A percentile compares a stretch with the other conserved stretches of the same genome.
Conservation (phyloP, 2,888 invertebrate genomes). For the Andrena bucephala region DNA sequence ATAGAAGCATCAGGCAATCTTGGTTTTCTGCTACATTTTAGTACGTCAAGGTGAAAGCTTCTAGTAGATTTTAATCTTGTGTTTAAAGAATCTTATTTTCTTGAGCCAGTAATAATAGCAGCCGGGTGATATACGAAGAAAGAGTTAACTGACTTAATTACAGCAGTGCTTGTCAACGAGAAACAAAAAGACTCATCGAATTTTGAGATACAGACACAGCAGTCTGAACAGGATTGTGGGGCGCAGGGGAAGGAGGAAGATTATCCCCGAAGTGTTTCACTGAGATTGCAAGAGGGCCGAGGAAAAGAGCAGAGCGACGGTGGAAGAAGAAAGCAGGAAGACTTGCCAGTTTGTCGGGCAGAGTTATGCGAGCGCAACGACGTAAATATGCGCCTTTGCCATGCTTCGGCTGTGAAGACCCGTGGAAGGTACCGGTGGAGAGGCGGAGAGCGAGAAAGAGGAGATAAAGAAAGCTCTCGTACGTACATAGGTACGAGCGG, state of each 20-base stretch:
- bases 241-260: slow-evolving; percentile 3
- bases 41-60: too few relatives aligned
- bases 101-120: too few relatives aligned
- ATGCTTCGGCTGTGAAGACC: slow-evolving; percentile 48
- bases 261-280: slow-evolving; percentile 21
- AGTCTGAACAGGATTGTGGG: not conserved
- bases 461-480: slow-evolving; percentile 65
- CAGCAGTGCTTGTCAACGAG: too few relatives aligned
- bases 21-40: too few relatives aligned
- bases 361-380: slow-evolving; percentile 79
- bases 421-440: slow-evolving; percentile 36
- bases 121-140: too few relatives aligned
- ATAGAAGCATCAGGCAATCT: too few relatives aligned
- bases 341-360: slow-evolving; percentile 78
- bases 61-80: too few relatives aligned
- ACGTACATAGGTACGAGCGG: slow-evolving; percentile 60
- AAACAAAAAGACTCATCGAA: not conserved
- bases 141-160: too few relatives aligned
- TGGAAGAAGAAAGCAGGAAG: slow-evolving; percentile 53
- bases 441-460: slow-evolving; percentile 45
- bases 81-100: too few relatives aligned
- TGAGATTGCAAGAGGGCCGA: slow-evolving; percentile 48
- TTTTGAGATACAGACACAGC: not conserved
- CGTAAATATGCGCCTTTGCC: slow-evolving; percentile 77
- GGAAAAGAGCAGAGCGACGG: slow-evolving; percentile 51